Conservation (phyloP, 2,113 vertebrate species). For the Isichthys henryi region DNA sequence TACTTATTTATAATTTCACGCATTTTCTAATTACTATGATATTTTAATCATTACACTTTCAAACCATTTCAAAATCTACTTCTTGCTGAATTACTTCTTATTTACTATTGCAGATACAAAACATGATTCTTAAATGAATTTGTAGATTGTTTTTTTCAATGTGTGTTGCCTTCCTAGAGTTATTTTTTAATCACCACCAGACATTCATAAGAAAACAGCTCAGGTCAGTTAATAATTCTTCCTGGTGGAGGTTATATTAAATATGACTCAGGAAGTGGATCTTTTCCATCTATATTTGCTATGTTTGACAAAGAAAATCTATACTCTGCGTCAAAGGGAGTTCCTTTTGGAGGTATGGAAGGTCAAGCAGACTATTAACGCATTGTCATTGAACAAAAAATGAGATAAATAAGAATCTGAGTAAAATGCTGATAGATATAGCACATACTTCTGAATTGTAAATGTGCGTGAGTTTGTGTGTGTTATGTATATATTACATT, state of each 20-base stretch:
- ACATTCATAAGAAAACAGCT: not conserved
- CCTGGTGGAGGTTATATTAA: not conserved
- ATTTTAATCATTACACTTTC: not conserved
- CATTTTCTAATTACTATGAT: not conserved
- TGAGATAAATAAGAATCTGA: not conserved
- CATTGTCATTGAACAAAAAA: slow-evolving; percentile 12
- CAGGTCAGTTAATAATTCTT: not conserved
- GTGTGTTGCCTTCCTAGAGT: not conserved
- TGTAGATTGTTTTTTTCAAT: not conserved
- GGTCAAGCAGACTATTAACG: not conserved
- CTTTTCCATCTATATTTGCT: not conserved
- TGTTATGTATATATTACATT: not conserved
- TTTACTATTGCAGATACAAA: not conserved
- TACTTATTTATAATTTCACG: not conserved
- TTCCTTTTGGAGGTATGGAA: not conserved
- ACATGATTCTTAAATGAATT: not conserved
- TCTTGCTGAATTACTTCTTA: not conserved
- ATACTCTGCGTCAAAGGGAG: not conserved
- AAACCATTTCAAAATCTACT: not conserved
- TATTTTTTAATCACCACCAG: not conserved
- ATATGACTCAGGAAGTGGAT: not conserved
- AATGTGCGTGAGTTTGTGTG: not conserved
- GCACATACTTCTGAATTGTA: not conserved
- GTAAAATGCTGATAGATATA: not conserved
- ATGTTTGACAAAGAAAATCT: not conserved